These are phyloP conservation scores for Plectrocnemia conspersa DNA, from an alignment of 1,140 invertebrate genomes.

Conservation along the genomic window DNA sequence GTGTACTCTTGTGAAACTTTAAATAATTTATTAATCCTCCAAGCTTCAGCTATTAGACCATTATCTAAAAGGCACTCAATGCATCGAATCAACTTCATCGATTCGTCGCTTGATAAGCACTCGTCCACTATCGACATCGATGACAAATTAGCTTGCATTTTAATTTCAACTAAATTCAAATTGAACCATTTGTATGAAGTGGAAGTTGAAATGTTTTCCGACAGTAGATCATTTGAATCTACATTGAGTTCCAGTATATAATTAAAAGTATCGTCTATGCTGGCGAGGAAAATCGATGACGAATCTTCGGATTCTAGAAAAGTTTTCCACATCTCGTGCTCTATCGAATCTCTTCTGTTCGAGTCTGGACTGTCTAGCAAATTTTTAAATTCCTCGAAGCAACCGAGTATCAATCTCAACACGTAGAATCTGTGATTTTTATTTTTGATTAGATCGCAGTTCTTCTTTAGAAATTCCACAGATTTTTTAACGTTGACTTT, in stretches of 20 bases:
- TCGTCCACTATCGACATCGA: conserved; percentile 23
- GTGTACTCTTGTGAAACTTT: conserved; percentile 3
- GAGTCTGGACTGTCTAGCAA: conserved; percentile 41
- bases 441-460: conserved; percentile 48
- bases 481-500: conserved; percentile 51
- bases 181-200: conserved; percentile 42
- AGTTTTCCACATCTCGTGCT: conserved; percentile 52
- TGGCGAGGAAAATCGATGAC: conserved; percentile 40
- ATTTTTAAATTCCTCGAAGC: conserved; percentile 41
- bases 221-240: neutral
- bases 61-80: conserved; percentile 36
- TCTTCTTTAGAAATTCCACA: conserved; percentile 53
- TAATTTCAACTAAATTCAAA: conserved; percentile 43
- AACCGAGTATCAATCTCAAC: conserved; percentile 52
- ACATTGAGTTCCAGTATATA: conserved; percentile 23
- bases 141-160: conserved; percentile 45
- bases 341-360: conserved; percentile 46
- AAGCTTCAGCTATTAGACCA: conserved; percentile 38
- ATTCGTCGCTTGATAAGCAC: conserved; percentile 28
- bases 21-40: conserved; percentile 43
- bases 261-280: conserved; percentile 39
- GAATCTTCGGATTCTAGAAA: conserved; percentile 43
- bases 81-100: conserved; percentile 29
- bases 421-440: conserved; percentile 50
- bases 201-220: neutral